Base-by-base conservation (phyloP, 1,140 invertebrate species). In the Heterodera schachtii region DNA sequence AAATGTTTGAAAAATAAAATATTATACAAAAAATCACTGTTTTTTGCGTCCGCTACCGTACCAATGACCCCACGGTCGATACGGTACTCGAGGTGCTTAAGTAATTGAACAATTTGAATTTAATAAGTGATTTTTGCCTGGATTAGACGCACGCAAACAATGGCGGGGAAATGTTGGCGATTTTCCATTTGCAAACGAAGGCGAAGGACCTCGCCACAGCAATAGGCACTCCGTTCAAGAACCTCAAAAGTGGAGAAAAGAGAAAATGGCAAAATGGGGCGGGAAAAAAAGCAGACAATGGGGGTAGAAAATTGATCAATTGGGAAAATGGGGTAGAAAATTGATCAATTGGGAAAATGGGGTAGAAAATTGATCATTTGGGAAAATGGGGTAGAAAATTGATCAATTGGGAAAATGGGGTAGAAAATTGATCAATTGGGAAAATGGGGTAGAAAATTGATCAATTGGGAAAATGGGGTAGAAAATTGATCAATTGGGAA, bases 1-100 rank as follows among this genome's bases (percentile, higher is more conserved):
- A 78, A 78, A 57, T 71, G n/a, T 16, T 31, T 47, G 69, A 67
- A 31, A 60, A 44, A 16, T 67, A 31, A 41, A n/a, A 69, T 69
- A 19, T 21, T 67, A n/a, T 69, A 13, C 16, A n/a, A 16, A 78
- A 78, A 70, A 31, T 43, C 41, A 60, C 11, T 21, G 44, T 46
- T 81, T 66, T 81, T 81, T 13, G 74, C 66, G 41, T 94, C 92
- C 64, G 57, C 16, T 19, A 78, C 69, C 21, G 76, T 49, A 0
- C 94, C 94, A 46, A 94, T 90, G 2, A 94, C 94, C n/a, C 94
- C 94, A 86, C 94, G 91, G 87, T 95, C 94, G 78, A 95, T 94
- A 86, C 93, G 94, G 87, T 93, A 95, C 90, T 94, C 94, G 21
- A 94, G 93, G 86, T 94, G 93, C 93, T 94, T 60, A 52, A 16